These are phyloP conservation scores for Ellobium chinense DNA, from an alignment of 2,888 invertebrate species.

Conservation along the genomic window DNA sequence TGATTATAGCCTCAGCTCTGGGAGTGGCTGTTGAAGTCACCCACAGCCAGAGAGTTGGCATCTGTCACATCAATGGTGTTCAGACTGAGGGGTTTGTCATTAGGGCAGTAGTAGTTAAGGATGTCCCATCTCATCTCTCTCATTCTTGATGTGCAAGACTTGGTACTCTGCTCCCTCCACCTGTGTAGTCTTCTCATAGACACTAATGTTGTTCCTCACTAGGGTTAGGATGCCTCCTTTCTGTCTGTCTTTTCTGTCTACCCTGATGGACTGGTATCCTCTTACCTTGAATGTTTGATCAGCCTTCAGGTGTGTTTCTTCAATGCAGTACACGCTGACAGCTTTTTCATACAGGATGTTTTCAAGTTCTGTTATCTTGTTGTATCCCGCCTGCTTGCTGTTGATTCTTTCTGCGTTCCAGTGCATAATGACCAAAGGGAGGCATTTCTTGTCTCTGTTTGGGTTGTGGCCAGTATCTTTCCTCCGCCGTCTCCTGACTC, in stretches of 20 bases:
- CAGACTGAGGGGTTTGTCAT: conserved; percentile 1
- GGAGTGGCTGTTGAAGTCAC: conserved; percentile 36
- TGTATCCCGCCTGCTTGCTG: conserved; percentile 24
- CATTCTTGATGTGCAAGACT: background rate
- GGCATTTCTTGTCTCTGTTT: no score
- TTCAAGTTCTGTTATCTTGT: conserved; percentile 49
- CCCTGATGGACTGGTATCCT: conserved; percentile 34
- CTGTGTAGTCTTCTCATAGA: conserved; percentile 32
- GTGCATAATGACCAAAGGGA: conserved; percentile 43
- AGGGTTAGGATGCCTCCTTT: conserved; percentile 47
- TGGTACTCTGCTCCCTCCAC: conserved; percentile 29
- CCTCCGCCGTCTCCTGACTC: background rate
- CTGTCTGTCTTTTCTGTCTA: conserved; percentile 38
- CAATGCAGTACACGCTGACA: conserved; percentile 47
- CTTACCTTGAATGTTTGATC: conserved; percentile 39
- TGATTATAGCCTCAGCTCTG: conserved; percentile 23
- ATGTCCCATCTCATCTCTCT: background rate
- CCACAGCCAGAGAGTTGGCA: no score
- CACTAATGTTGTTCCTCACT: conserved; percentile 48
- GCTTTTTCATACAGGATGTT: conserved; percentile 47
- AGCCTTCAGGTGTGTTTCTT: conserved; percentile 46
- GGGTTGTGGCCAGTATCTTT: conserved; percentile 9
- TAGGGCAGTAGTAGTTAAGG: background rate
- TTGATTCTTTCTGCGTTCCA: conserved; percentile 53
- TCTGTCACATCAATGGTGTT: background rate